Percentiles rank a stretch among this genome's conserved stretches.
Conservation (phyloP, 2,888 invertebrate species). For the Drosophila bunnanda region DNA sequence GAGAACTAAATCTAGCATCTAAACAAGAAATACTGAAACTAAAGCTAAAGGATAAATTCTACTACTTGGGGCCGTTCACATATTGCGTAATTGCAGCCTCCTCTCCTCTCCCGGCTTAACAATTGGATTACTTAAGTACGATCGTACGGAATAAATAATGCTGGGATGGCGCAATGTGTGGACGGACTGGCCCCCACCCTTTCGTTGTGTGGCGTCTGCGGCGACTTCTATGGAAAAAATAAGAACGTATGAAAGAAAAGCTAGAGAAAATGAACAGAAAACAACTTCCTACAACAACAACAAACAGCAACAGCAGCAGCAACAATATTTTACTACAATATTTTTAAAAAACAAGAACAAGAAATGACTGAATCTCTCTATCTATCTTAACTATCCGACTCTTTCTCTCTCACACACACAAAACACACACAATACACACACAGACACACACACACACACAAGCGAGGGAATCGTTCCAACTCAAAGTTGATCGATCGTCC, state of each 20-base stretch:
- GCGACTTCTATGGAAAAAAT: slow-evolving; percentile 55
- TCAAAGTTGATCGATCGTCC: slow-evolving; percentile 63
- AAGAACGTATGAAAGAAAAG: slow-evolving; percentile 6
- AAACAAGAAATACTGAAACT: slow-evolving; percentile 25
- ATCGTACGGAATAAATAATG: neutral
- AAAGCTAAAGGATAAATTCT: slow-evolving; percentile 36
- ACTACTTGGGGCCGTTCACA: slow-evolving; percentile 40
- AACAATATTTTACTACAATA: slow-evolving; percentile 74
- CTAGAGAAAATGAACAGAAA: slow-evolving; percentile 24
- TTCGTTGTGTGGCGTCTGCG: slow-evolving; percentile 74
- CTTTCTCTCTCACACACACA: slow-evolving; percentile 37
- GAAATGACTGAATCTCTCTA: slow-evolving; percentile 54
- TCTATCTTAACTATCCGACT: slow-evolving; percentile 43
- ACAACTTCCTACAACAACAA: slow-evolving; percentile 53
- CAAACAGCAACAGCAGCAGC: slow-evolving; percentile 41
- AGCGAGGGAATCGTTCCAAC: slow-evolving; percentile 45
- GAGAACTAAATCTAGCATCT: slow-evolving; percentile 38
- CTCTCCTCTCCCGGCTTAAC: neutral
- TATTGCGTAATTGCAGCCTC: neutral
- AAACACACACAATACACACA: slow-evolving; percentile 30
- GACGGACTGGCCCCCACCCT: slow-evolving; percentile 1
- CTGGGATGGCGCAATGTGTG: slow-evolving; percentile 1
- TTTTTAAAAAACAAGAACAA: slow-evolving; percentile 61
- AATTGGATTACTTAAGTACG: neutral
- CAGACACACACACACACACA: slow-evolving; percentile 18